Base-by-base conservation (phyloP, 2,888 invertebrate species). In the Phasia obesa region DNA sequence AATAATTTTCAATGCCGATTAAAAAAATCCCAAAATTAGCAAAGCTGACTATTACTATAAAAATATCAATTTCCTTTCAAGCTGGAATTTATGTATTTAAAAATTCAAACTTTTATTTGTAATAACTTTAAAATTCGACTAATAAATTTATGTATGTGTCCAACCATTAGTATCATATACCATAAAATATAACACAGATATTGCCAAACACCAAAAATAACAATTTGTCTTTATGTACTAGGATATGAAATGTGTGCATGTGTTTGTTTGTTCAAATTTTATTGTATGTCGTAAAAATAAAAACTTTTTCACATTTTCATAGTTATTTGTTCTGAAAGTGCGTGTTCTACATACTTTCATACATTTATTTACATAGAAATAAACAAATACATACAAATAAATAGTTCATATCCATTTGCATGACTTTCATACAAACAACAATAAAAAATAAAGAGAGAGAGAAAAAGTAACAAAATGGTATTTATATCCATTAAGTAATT, bases 401-500 rank as follows among this genome's bases (percentile, higher is more conserved):
- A 67, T 25, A 53, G 23, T 49, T 6, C 7, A 15, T 7, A 15
- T 25, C 25, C 4, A 35, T 31, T 53, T 67, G 21, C 67, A n/a
- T 35, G 38, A 25, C 5, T 47, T 15, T 27, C 17, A 31, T 7
- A 38, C 5, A 44, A 57, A 6, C 7, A 42, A 2, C 15, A 57
- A 21, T 3, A 55, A 31, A 57, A 21, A 35, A 35, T n/a, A n/a
- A 17, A 7, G 2, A 0, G 11, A 25, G 13, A 21, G 25, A 53
- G 13, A 13, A 27, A 38, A n/a, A 65, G 27, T 53, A 11, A 21
- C 53, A 19, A 65, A 64, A 70, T 31, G 21, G 53, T 74, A 80
- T 73, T 80, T 74, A 62, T 67, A 80, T 74, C 71, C 71, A 75
- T 83, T 76, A 83, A 83, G 79, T 79, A 83, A 83, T 79, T 83